Percentiles rank a stretch among this genome's conserved stretches.
Conservation (phyloP, 2,797 vertebrate species). For the Eupleurogrammus muticus region DNA sequence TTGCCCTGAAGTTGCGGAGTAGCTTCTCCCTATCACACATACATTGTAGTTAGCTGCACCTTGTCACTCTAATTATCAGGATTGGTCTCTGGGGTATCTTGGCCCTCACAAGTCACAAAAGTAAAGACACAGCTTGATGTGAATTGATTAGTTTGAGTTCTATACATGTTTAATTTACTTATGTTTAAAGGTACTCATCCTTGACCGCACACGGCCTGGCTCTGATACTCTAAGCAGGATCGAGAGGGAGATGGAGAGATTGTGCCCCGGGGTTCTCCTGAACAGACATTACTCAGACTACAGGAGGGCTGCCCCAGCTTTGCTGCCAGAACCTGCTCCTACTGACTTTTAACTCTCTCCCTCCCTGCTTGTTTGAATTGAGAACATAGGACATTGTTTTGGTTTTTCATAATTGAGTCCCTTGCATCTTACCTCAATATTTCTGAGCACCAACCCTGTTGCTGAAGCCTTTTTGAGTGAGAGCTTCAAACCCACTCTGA, state of each 20-base stretch:
- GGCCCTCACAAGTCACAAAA: conserved; percentile 1
- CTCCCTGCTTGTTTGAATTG: conserved; percentile 22
- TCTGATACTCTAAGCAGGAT: conserved; percentile 42
- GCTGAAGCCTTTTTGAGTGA: conserved; percentile 3
- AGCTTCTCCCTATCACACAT: conserved; percentile 22
- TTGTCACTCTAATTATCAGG: conserved; percentile 37
- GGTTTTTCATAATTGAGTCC: not conserved
- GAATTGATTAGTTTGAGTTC: conserved; percentile 27
- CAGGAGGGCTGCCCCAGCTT: conserved; percentile 63
- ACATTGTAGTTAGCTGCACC: conserved; percentile 40
- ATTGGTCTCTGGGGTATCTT: not conserved
- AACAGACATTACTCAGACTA: conserved; percentile 67
- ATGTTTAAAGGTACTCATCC: conserved; percentile 27
- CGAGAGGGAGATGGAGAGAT: conserved; percentile 42
- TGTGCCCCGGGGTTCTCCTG: conserved; percentile 53
- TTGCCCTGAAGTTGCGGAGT: conserved; percentile 26
- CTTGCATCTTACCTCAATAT: not conserved
- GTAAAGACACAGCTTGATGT: not conserved
- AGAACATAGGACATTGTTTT: conserved; percentile 22
- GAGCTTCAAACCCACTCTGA: not conserved
- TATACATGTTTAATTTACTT: conserved; percentile 44
- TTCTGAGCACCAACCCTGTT: conserved; percentile 6
- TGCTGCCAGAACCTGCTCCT: conserved; percentile 45
- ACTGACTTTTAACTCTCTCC: conserved; percentile 39
- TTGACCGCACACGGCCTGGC: conserved; percentile 30